Base-by-base conservation (phyloP, 2,888 invertebrate species). In the Vanessa cardui region DNA sequence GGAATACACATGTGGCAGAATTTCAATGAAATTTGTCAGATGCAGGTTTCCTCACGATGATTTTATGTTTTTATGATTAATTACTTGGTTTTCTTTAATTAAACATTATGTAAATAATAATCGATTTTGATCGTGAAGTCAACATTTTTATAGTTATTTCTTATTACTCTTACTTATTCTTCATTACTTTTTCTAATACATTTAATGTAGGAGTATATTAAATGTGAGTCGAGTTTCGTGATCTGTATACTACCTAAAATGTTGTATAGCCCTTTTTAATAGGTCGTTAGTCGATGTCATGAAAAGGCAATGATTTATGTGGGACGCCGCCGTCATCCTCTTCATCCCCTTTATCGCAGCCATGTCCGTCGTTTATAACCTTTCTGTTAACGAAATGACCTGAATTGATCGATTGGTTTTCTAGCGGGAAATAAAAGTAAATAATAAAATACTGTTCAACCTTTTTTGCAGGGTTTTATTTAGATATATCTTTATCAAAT, bases 291-390 rank as follows among this genome's bases (percentile, higher is more conserved):
- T 61, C 68, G 49, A 21, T 60, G 60, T 58, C 39, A 15, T 52
- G 65, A 59, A 65, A 54, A 47, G 58, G 58, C 58, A 65, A 65
- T 69, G 62, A 69, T 69, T 69, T 62, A 66, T 58, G 66, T 69
- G 52, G 33, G 33, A 39, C 39, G 49, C 44, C 47, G 33, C 58
- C 52, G 59, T 62, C 49, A 60, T 59, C 21, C 52, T 39, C 60
- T 64, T n/a, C 49, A 39, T 58, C 62, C 54, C 58, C 46, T 62
- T 69, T 65, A 69, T 62, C 50, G 58, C 21, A 61, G 50, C 50
- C 50, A 20, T 62, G 58, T 64, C 50, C 50, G 58, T 64, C 64
- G 58, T 58, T 64, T 58, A 64, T 69, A 62, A 58, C 68, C 64
- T 47, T 62, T 62, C 62, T 58, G 49, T 65, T 52, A 21, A 61